Conservation (phyloP, 2,888 invertebrate species). For the Protophormia terraenovae region DNA sequence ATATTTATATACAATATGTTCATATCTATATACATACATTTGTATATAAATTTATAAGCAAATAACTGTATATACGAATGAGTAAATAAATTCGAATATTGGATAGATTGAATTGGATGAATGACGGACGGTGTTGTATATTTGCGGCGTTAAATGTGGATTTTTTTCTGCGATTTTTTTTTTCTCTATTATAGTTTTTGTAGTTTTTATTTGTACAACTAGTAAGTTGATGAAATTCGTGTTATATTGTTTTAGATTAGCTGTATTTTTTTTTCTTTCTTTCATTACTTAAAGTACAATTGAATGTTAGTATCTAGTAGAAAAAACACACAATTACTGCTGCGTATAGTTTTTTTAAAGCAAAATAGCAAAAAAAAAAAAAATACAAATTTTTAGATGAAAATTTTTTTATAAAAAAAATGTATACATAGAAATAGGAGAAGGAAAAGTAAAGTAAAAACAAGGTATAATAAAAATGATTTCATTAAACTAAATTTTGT, state of each 20-base stretch:
- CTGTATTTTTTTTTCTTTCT: not conserved
- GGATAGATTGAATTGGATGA: slow-evolving; percentile 53
- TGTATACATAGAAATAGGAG: slow-evolving; percentile 15
- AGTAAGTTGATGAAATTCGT: slow-evolving; percentile 49
- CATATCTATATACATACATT: not conserved
- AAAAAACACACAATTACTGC: slow-evolving; percentile 13
- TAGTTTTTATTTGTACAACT: not conserved
- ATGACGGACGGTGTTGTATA: slow-evolving; percentile 23
- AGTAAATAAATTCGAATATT: slow-evolving; percentile 55
- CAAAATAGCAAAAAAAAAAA: not conserved
- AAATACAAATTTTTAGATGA: slow-evolving; percentile 23
- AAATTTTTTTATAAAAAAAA: slow-evolving; percentile 19
- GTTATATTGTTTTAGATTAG: slow-evolving; percentile 46
- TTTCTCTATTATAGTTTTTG: not conserved
- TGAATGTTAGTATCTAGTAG: slow-evolving; percentile 4
- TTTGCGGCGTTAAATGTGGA: slow-evolving; percentile 41
- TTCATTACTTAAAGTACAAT: slow-evolving; percentile 25
- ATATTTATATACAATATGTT: not conserved
- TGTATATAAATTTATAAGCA: not conserved
- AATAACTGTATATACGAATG: slow-evolving; percentile 34
- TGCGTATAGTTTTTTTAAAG: slow-evolving; percentile 23
- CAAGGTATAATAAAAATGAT: slow-evolving; percentile 49
- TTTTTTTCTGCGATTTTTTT: slow-evolving; percentile 3
- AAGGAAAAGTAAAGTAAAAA: slow-evolving; percentile 42
- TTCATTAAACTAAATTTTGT: slow-evolving; percentile 49